Evolutionary conservation across 2,797 vertebrate species (phyloP), one percentile per base, ranked within the genome.

Genomic region (Galago senegalensis): DNA sequence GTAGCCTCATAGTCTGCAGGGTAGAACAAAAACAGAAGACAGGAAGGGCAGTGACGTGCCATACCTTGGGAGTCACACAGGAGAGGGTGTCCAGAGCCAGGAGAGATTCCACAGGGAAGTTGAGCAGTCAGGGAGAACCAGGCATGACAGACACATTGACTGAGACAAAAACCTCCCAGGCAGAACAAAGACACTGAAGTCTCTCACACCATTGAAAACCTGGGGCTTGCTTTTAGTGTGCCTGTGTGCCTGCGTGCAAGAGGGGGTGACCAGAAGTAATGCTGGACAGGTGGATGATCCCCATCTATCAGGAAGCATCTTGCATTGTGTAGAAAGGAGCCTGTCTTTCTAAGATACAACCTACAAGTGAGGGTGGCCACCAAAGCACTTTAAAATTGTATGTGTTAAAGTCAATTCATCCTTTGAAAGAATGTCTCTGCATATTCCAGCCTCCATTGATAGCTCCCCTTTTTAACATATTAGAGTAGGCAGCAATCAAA

Each of bases 351-450:
- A 34, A 17, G 53, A 14, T 70, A 12, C 67, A 60, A 67, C 61
- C 49, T 43, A 93, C 27, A 90, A 21, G 9, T 4, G 3, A 34
- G 18, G 11, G 1, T 6, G 13, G 18, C 7, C 58, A n/a, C 53
- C 12, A 16, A 65, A 65, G 31, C 37, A 63, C 16, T 72, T 27
- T n/a, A 85, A 76, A 86, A 23, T 73, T 87, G 3, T 25, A 49
- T 82, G 61, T 91, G 77, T 73, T 21, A 76, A 82, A 94, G 23
- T 65, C 8, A 17, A 65, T 73, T 89, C 92, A 76, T 84, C 67
- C 53, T 31, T 93, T 69, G 20, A 63, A 94, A 91, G 65, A 89
- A 72, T 49, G 8, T 18, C 77, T 92, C 60, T 88, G 31, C 83
- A 34, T 56, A 25, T 82, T 84, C 49, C 73, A 87, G 17, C 37